These are phyloP conservation scores for Norana najaformis DNA, from an alignment of 2,888 invertebrate genomes.

Conservation along the genomic window DNA sequence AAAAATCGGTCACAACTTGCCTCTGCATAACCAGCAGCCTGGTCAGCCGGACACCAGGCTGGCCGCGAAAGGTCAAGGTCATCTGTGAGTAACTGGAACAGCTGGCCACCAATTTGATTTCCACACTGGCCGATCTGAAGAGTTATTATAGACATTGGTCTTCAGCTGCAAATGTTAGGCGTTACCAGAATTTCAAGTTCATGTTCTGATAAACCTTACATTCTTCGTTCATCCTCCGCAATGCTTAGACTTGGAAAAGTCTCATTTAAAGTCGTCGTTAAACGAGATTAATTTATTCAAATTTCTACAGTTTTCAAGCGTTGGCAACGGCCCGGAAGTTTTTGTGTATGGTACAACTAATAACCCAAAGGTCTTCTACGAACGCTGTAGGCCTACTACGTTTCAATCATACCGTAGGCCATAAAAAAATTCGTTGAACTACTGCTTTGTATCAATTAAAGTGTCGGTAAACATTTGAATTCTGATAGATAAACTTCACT, in stretches of 20 bases:
- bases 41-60: constrained; percentile 37
- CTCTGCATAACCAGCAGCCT: constrained; percentile 48
- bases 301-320: background rate
- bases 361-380: background rate
- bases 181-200: background rate
- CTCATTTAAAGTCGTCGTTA: background rate
- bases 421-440: no score
- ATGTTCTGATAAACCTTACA: background rate
- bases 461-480: no score
- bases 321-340: background rate
- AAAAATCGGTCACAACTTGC: constrained; percentile 53
- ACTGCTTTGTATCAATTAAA: no score
- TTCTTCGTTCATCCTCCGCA: background rate
- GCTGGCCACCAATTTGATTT: constrained; percentile 60
- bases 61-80: constrained; percentile 43
- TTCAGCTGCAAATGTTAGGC: background rate
- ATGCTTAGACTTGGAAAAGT: background rate
- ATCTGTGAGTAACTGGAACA: constrained; percentile 54
- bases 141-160: constrained; percentile 59
- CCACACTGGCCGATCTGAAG: constrained; percentile 64
- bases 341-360: background rate
- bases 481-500: no score
- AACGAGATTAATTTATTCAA: no score
- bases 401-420: no score
- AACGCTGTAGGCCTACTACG: background rate